These are phyloP conservation scores for Nothoprocta perdicaria DNA, from an alignment of 2,113 vertebrate species.

Conservation along the genomic window DNA sequence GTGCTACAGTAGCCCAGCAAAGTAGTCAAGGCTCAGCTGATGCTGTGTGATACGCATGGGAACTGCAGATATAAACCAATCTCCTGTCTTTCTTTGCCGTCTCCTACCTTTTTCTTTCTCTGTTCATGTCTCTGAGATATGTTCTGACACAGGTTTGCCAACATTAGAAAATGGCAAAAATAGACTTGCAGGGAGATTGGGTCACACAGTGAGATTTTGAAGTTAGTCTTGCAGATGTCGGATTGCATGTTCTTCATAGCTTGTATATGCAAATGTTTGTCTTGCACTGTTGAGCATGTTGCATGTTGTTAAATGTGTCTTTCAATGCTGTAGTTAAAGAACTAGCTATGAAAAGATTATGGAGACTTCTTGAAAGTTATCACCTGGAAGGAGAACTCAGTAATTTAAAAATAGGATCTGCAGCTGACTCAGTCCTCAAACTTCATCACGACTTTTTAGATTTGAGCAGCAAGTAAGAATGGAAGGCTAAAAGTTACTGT, in stretches of 20 bases:
- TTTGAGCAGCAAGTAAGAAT: background rate
- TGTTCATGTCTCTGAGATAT: background rate
- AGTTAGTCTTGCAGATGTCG: background rate
- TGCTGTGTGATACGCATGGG: background rate
- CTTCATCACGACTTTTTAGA: background rate
- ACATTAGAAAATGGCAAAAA: background rate
- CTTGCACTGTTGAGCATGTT: background rate
- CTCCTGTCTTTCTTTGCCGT: background rate
- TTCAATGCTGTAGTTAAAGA: background rate
- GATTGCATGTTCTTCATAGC: background rate
- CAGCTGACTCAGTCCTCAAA: background rate
- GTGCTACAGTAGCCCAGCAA: background rate
- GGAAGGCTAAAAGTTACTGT: background rate
- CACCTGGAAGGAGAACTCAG: background rate
- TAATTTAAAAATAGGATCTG: background rate
- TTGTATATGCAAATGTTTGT: background rate
- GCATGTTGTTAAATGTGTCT: background rate
- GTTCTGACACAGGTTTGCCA: background rate
- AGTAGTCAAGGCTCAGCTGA: background rate
- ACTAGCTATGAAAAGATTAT: background rate
- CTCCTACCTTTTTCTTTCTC: background rate
- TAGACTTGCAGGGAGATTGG: background rate
- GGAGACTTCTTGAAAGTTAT: background rate
- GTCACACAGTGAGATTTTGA: background rate
- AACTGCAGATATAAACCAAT: background rate